phyloP scores from a whole-genome alignment of 2,797 vertebrate species.

The Ceyx erithaca region DNA sequence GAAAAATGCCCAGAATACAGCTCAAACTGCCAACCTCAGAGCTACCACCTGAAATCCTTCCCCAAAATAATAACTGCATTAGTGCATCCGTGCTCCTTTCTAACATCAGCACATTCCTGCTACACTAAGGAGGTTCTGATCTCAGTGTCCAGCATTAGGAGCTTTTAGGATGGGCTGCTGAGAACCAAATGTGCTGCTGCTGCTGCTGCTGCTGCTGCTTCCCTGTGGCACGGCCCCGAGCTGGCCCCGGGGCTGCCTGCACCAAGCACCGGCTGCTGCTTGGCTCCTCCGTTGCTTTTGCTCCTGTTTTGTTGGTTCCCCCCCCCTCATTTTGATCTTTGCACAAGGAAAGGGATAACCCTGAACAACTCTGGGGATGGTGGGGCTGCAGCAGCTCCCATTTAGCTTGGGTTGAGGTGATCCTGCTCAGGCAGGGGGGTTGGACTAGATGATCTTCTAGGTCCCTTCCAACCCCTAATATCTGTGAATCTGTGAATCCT shows the following conservation, averaged over 20 bases:
- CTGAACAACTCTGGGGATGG: slow-evolving; percentile 21
- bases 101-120: background rate
- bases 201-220: no score
- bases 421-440: no score
- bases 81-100: background rate
- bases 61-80: background rate
- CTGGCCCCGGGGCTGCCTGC: slow-evolving; percentile 12
- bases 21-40: background rate
- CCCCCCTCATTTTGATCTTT: slow-evolving; percentile 9
- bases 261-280: background rate
- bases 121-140: background rate
- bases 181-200: background rate
- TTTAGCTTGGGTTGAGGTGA: background rate
- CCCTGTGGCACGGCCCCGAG: slow-evolving; percentile 9
- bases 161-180: background rate
- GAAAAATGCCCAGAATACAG: background rate
- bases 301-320: background rate
- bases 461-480: no score
- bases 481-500: background rate
- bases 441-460: no score
- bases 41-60: background rate
- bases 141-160: background rate
- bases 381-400: background rate
- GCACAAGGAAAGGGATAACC: background rate
- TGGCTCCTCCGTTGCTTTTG: background rate